phyloP scores from a whole-genome alignment of 2,113 vertebrate species.

The Glaucidium brasilianum region DNA sequence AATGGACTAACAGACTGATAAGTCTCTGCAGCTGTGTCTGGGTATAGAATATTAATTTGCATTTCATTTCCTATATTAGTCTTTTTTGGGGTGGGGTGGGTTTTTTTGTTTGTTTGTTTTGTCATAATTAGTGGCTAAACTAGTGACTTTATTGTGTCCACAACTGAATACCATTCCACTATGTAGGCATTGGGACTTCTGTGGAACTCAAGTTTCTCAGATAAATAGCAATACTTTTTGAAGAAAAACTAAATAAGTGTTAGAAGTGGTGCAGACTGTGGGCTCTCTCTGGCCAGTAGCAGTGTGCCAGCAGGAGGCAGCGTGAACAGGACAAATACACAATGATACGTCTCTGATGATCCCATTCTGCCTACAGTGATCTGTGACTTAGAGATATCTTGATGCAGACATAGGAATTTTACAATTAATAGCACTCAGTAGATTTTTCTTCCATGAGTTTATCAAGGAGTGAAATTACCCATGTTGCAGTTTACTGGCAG shows the following conservation, averaged over 20 bases:
- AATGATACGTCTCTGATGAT: neutral
- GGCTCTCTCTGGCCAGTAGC: neutral
- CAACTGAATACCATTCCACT: neutral
- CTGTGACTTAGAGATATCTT: neutral
- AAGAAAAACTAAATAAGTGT: neutral
- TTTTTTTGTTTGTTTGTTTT: neutral
- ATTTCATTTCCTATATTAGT: neutral
- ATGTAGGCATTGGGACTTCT: neutral
- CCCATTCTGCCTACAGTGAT: neutral
- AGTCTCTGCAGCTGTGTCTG: neutral
- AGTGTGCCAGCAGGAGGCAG: neutral
- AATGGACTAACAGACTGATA: neutral
- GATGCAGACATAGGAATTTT: neutral
- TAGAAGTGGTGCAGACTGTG: neutral
- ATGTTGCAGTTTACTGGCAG: neutral
- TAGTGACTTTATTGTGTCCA: neutral
- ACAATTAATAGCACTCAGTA: neutral
- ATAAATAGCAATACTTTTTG: neutral
- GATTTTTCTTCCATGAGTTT: neutral
- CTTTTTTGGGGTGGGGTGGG: neutral
- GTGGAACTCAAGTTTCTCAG: neutral
- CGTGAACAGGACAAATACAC: neutral
- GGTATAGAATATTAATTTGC: neutral
- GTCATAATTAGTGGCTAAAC: neutral
- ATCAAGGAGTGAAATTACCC: neutral